phyloP scores from a whole-genome alignment of 1,140 invertebrate genomes.

The Microplitis mediator region DNA sequence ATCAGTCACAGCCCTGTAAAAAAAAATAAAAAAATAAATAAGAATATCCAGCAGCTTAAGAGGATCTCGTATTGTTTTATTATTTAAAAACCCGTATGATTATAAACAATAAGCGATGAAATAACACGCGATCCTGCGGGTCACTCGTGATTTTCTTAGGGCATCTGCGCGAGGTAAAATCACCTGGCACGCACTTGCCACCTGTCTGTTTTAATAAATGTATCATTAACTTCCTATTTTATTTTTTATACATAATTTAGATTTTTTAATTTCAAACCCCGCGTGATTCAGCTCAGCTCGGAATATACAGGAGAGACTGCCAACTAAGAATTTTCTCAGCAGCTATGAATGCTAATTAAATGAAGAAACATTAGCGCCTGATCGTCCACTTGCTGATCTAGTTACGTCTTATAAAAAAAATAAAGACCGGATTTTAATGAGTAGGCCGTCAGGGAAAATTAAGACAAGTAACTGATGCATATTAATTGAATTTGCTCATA shows the following conservation, averaged over 20 bases:
- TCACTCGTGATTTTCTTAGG: neutral
- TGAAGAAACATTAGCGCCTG: no score
- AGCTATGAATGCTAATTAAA: no score
- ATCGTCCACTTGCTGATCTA: no score
- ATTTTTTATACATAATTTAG: no score
- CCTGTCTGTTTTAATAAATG: neutral
- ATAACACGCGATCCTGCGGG: slow-evolving; percentile 11
- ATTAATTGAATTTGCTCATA: no score
- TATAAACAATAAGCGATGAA: neutral
- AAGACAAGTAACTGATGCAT: no score
- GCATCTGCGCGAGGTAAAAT: neutral
- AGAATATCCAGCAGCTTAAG: neutral
- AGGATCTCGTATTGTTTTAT: neutral
- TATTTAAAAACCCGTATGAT: neutral
- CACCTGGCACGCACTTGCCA: neutral
- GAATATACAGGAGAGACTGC: neutral
- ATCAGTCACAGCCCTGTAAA: slow-evolving; percentile 96
- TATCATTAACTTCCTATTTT: neutral
- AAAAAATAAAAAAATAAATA: slow-evolving; percentile 12
- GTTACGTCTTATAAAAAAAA: no score
- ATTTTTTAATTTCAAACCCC: no score
- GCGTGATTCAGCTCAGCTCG: neutral
- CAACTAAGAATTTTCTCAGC: no score
- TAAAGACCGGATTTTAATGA: no score
- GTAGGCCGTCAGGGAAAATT: no score